Evolutionary conservation across 1,140 invertebrate genomes (phyloP), one percentile per base, ranked within the genome.

Genomic region (Cotesia glomerata): DNA sequence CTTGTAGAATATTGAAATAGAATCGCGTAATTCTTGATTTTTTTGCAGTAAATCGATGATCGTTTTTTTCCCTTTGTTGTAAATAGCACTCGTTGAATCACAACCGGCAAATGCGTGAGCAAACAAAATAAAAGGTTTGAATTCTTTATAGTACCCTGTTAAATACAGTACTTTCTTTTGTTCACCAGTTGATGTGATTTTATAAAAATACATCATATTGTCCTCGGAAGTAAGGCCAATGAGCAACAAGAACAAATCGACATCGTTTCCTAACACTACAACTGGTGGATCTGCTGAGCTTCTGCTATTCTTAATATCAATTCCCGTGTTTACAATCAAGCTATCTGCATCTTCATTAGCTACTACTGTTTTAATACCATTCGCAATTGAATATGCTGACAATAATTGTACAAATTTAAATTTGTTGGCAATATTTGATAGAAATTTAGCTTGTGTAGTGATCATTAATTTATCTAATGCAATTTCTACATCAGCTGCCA

Each of bases 401-500:
- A 74, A 54, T 65, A 74, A 16, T 54, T 73, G 34, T 14, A 73
- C 36, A 35, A 73, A 69, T 59, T 69, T 73, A 18, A 16, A 35
- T 63, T 73, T 69, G 36, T 73, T 73, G 5, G 14, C 8, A 5
- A 26, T 35, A 69, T 69, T 73, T 11, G 67, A 16, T 14, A 69
- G 45, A 64, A 73, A 63, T 45, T 73, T 73, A 2, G 32, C 49
- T 36, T 52, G 34, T 52, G 59, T 68, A 5, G 5, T 5, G n/a
- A 18, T 62, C 14, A 73, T 51, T n/a, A 62, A 26, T 52, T 34
- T 73, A 13, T 68, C 71, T 32, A n/a, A 3, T 2, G 13, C 39
- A 32, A 73, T 51, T 7, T 73, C 58, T 5, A 73, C 36, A 73
- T 73, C 71, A 51, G 71, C 35, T 49, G 71, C 71, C 4, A 73